These are phyloP conservation scores for Chrysolina haemoptera DNA, from an alignment of 2,888 invertebrate genomes.

Conservation along the genomic window DNA sequence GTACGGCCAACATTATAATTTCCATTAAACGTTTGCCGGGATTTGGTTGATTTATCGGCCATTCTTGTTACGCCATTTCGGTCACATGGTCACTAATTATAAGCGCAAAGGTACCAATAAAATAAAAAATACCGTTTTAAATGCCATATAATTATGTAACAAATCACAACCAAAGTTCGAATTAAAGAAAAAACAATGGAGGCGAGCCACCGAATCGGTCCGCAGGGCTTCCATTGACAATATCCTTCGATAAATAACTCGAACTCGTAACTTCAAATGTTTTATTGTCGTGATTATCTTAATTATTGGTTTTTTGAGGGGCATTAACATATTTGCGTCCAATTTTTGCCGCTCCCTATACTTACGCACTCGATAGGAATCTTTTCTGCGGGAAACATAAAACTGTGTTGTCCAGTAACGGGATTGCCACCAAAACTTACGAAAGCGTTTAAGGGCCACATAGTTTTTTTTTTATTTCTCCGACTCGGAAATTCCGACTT, in stretches of 20 bases:
- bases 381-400: slow-evolving; percentile 37
- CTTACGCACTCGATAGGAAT: slow-evolving; percentile 50
- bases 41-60: slow-evolving; percentile 50
- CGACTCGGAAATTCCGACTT: too few relatives aligned
- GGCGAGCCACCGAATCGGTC: slow-evolving; percentile 59
- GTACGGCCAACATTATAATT: slow-evolving; percentile 44
- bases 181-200: slow-evolving; percentile 51
- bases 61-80: slow-evolving; percentile 47
- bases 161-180: slow-evolving; percentile 55
- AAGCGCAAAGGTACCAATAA: slow-evolving; percentile 55
- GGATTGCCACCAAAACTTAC: too few relatives aligned
- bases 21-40: slow-evolving; percentile 42
- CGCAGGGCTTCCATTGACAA: slow-evolving; percentile 64
- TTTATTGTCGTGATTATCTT: slow-evolving; percentile 67
- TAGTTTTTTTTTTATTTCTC: too few relatives aligned
- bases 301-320: slow-evolving; percentile 65
- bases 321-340: slow-evolving; percentile 64
- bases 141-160: slow-evolving; percentile 59
- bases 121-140: slow-evolving; percentile 57
- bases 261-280: slow-evolving; percentile 61
- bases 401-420: too few relatives aligned
- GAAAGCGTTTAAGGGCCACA: too few relatives aligned
- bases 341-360: slow-evolving; percentile 50
- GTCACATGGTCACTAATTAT: slow-evolving; percentile 53
- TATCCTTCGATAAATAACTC: slow-evolving; percentile 66